Evolutionary conservation across 1,140 invertebrate species (phyloP), one percentile per base, ranked within the genome.

Genomic region (Cardiocondyla obscurior): DNA sequence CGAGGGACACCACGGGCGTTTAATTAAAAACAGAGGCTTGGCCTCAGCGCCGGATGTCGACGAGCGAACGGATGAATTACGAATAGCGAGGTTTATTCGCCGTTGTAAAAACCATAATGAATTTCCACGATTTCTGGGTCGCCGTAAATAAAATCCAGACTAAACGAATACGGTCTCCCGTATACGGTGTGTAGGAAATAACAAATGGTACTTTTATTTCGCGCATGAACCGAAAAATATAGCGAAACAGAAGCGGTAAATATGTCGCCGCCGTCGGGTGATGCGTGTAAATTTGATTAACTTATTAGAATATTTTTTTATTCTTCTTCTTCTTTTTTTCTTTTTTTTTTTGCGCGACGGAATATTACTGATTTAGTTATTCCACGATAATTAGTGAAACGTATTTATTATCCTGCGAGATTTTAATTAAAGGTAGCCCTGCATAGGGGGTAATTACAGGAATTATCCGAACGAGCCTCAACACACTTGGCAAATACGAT

Each of bases 1-100:
- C 30, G 33, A 39, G 42, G 51, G 67, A 58, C 19, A 46, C 28
- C 10, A 77, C 79, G 74, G 70, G 87, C 84, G 85, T 89, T 89
- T 89, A 89, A 89, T 89, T 89, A 89, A 89, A 88, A 89, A 88
- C 76, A 73, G 81, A 84, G 85, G 85, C 65, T 74, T 72, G 82
- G 85, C 73, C 81, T 69, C 64, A 28, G 10, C 19, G 64, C 46
- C 60, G 58, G 74, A 73, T 55, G 72, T 76, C 70, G 84, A 53
- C 36, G 42, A 44, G 10, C 39, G 46, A 25, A 3, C 4, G 72
- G 76, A 82, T 55, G 51, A 74, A 76, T 65, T 57, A 81, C 73
- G 55, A 81, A 76, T 70, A 57, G 62, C 12, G 58, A 76, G 86
- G 86, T 86, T 87, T 81, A 87, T 87, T 87, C 57, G 69, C 33